Conservation (phyloP, 1,140 invertebrate species). For the Teleopsis dalmanni region DNA sequence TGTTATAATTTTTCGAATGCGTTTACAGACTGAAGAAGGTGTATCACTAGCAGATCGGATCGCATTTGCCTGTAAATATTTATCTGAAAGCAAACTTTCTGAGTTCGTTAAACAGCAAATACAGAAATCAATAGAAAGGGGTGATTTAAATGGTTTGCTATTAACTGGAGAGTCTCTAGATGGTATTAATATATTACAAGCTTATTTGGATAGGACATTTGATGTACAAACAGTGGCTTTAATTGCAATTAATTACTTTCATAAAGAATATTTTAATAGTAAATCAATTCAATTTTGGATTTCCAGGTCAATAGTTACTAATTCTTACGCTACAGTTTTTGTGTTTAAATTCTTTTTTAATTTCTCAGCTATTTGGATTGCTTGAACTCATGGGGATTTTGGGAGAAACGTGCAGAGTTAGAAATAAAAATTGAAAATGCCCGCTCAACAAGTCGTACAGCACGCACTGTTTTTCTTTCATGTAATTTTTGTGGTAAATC, state of each 20-base stretch:
- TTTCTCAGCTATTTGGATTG: slow-evolving; percentile 57
- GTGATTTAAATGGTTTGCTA: slow-evolving; percentile 77
- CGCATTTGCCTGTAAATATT: slow-evolving; percentile 87
- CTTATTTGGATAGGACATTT: slow-evolving; percentile 80
- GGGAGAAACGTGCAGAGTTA: slow-evolving; percentile 68
- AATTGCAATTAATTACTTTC: slow-evolving; percentile 66
- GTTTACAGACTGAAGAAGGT: slow-evolving; percentile 64
- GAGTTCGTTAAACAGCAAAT: slow-evolving; percentile 71
- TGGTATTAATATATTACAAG: slow-evolving; percentile 74
- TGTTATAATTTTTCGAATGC: slow-evolving; percentile 9
- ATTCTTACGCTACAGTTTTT: background rate
- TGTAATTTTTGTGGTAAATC: slow-evolving; percentile 94
- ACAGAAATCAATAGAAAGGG: slow-evolving; percentile 62
- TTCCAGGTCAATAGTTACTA: slow-evolving; percentile 47
- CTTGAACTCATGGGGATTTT: slow-evolving; percentile 68
- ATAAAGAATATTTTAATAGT: slow-evolving; percentile 57
- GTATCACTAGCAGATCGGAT: slow-evolving; percentile 80
- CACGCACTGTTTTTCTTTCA: slow-evolving; percentile 75
- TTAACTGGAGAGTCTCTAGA: slow-evolving; percentile 70
- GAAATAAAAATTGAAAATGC: slow-evolving; percentile 46
- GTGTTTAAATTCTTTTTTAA: background rate
- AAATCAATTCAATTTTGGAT: slow-evolving; percentile 65
- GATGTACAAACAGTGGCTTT: slow-evolving; percentile 89
- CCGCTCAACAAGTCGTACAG: slow-evolving; percentile 45
- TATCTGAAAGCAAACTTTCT: slow-evolving; percentile 70